Evolutionary conservation across 1,140 invertebrate species (phyloP).

Genomic region (Ips typographus): DNA sequence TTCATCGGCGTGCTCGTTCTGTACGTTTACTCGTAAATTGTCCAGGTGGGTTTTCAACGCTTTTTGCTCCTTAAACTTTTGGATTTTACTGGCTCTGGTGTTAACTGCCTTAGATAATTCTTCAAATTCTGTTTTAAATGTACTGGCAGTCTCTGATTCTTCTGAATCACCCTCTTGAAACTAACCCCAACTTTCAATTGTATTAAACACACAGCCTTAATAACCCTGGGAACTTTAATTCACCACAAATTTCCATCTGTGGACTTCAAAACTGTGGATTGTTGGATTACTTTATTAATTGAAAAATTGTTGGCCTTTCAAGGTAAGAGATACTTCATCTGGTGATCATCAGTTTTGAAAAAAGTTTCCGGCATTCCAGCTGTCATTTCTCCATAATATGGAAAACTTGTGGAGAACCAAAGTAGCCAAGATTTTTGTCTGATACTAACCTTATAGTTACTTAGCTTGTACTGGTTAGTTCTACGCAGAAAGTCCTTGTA

Average conservation of each 20-base stretch:
- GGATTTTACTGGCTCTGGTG: conserved; percentile 72
- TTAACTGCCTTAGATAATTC: conserved; percentile 53
- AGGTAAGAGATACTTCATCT: too few species aligned
- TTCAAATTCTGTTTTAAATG: conserved; percentile 45
- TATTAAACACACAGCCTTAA: too few species aligned
- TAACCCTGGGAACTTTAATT: too few species aligned
- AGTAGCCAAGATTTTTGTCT: too few species aligned
- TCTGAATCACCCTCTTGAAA: conserved; percentile 22
- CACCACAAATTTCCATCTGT: too few species aligned
- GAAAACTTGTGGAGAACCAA: too few species aligned
- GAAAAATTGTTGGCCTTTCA: too few species aligned
- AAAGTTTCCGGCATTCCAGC: too few species aligned
- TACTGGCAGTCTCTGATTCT: conserved; percentile 17
- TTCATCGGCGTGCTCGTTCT: conserved; percentile 71
- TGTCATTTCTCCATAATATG: too few species aligned
- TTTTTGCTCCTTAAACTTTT: conserved; percentile 77
- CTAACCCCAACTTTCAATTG: not conserved
- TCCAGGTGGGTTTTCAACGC: conserved; percentile 71
- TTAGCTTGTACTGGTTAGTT: conserved; percentile 75
- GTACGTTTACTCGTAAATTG: conserved; percentile 63
- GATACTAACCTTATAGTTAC: conserved; percentile 54
- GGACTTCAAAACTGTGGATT: too few species aligned
- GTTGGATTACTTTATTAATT: too few species aligned
- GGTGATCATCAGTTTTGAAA: too few species aligned
- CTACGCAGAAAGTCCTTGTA: conserved; percentile 82